Evolutionary conservation across 35 echinoderm and acorn worm genomes (phyloP).

Genomic region (Eucidaris tribuloides): DNA sequence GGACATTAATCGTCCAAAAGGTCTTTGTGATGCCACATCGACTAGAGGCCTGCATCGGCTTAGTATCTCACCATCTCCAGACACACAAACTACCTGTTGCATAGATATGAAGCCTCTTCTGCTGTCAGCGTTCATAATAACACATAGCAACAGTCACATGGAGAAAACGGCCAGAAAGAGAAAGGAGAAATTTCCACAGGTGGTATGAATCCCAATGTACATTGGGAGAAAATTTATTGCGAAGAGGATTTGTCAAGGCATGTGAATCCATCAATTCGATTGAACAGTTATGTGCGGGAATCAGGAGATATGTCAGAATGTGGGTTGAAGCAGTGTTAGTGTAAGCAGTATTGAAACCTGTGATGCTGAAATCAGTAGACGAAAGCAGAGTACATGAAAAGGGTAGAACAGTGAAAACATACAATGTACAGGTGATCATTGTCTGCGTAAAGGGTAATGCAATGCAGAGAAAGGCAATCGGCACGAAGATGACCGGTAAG

Average conservation of each 20-base stretch:
- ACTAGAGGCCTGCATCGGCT: too few species aligned
- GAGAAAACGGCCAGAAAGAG: too few species aligned
- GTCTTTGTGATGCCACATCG: slow-evolving; percentile 21
- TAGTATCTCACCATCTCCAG: too few species aligned
- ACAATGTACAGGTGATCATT: neutral
- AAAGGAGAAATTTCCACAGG: neutral
- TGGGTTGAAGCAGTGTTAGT: neutral
- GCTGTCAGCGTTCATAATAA: too few species aligned
- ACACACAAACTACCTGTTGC: too few species aligned
- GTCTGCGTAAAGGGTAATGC: neutral
- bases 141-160: too few species aligned
- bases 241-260: neutral
- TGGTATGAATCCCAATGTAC: neutral
- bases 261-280: neutral
- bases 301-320: neutral
- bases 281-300: neutral
- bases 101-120: too few species aligned
- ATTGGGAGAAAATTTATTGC: neutral
- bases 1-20: slow-evolving; percentile 1
- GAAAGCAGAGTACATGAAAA: neutral
- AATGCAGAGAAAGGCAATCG: neutral
- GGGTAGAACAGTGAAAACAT: neutral
- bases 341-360: neutral
- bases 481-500: neutral
- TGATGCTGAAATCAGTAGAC: neutral